Evolutionary conservation across 2,797 vertebrate species (phyloP).

Genomic region (Myripristis jacobus): DNA sequence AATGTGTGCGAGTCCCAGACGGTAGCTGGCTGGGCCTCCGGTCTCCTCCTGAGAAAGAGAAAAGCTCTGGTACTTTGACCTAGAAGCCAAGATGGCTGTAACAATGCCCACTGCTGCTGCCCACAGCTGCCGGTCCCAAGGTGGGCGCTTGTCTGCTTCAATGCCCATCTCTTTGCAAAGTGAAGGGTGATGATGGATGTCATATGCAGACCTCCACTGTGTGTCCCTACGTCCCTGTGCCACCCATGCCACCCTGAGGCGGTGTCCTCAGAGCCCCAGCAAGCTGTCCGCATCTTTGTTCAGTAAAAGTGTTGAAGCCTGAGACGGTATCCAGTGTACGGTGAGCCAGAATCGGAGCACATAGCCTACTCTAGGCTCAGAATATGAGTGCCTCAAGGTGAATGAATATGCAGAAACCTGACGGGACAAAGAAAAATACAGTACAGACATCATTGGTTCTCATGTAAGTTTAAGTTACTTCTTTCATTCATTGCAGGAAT

Average conservation of each 20-base stretch:
- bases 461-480: background rate
- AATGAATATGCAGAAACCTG: constrained; percentile 55
- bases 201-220: constrained; percentile 22
- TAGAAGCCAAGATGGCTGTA: constrained; percentile 42
- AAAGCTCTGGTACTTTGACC: constrained; percentile 25
- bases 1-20: constrained; percentile 41
- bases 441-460: constrained; percentile 1
- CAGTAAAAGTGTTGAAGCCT: constrained; percentile 37
- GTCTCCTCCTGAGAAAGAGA: constrained; percentile 56
- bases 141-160: constrained; percentile 33
- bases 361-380: constrained; percentile 38
- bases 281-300: constrained; percentile 47
- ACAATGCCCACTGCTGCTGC: background rate
- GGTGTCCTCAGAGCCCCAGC: constrained; percentile 24
- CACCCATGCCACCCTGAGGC: constrained; percentile 41
- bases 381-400: constrained; percentile 36
- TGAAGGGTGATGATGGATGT: constrained; percentile 46
- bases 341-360: constrained; percentile 30
- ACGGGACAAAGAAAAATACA: constrained; percentile 26
- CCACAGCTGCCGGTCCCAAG: constrained; percentile 38
- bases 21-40: constrained; percentile 31
- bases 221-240: constrained; percentile 26
- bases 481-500: background rate
- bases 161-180: constrained; percentile 31
- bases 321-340: constrained; percentile 37